These are phyloP conservation scores for Odocoileus virginianus DNA, from an alignment of 2,113 vertebrate species.

Conservation along the genomic window DNA sequence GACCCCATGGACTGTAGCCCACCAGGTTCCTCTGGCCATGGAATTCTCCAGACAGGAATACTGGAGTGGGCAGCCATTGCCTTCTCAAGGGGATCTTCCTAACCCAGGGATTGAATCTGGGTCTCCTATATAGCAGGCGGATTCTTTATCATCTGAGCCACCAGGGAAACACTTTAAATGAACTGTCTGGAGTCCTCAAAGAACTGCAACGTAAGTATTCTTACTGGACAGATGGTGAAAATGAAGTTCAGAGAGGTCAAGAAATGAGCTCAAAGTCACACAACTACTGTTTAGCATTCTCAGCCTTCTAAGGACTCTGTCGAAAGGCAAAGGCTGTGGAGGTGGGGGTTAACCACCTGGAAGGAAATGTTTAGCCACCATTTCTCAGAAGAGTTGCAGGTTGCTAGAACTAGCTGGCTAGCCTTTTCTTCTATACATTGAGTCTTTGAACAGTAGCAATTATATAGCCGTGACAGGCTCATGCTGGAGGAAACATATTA, in stretches of 20 bases:
- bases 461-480: background rate
- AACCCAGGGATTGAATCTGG: background rate
- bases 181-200: background rate
- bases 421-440: background rate
- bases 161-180: background rate
- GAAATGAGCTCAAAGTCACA: background rate
- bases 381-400: background rate
- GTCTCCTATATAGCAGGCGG: background rate
- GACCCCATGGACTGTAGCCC: background rate
- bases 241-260: background rate
- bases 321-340: background rate
- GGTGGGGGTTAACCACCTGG: background rate
- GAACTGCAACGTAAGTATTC: background rate
- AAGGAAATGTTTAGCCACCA: background rate
- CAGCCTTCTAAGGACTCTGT: background rate
- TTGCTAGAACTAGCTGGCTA: background rate
- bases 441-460: background rate
- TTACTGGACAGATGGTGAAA: background rate
- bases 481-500: background rate
- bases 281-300: background rate
- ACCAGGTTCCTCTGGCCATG: background rate
- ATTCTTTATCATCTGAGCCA: background rate
- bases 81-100: background rate
- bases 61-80: background rate
- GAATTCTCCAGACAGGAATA: background rate